Evolutionary conservation across 2,888 invertebrate species (phyloP), one percentile per base, ranked within the genome.

Genomic region (Strigamia maritima): DNA sequence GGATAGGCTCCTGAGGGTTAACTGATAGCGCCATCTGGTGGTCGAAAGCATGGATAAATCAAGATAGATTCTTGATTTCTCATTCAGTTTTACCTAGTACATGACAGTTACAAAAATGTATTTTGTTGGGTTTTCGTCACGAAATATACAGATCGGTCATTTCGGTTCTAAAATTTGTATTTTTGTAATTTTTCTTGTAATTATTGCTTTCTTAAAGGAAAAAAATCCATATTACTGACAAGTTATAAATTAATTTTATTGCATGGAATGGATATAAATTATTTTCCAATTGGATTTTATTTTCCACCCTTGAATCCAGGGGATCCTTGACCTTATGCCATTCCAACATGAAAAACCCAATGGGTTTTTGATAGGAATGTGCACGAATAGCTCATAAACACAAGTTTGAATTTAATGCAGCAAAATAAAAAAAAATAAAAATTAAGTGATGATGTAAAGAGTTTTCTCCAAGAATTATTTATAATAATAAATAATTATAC

Each of bases 331-430:
- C 60, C 60, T 60, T 60, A 19, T 22, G 60, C 24, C 60, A 60
- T 24, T 44, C 60, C n/a, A 12, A 60, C 60, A 60, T 24, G 60
- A 60, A 60, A 60, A 60, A 60, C 60, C 60, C 60, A 22, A 24
- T 60, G 60, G 60, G 60, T 60, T 60, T 60, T 22, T 22, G 60
- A 19, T 60, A 60, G 60, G 60, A 60, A 60, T 60, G 60, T n/a
- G 60, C 60, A 60, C 24, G 60, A 60, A 60, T 22, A 22, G 2
- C 60, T n/a, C 60, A 60, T 60, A 60, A 60, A 60, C 60, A 12
- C 60, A 19, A 16, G 60, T 60, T 19, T 60, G 19, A 49, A n/a
- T 49, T 10, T 49, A n/a, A 14, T 49, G 16, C 14, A n/a, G n/a
- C 2, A 49, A 6, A 10, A 10, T 3, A 49, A 60, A 4, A 12